Evolutionary conservation across 2,888 invertebrate species (phyloP).

Genomic region (Lysandra coridon): DNA sequence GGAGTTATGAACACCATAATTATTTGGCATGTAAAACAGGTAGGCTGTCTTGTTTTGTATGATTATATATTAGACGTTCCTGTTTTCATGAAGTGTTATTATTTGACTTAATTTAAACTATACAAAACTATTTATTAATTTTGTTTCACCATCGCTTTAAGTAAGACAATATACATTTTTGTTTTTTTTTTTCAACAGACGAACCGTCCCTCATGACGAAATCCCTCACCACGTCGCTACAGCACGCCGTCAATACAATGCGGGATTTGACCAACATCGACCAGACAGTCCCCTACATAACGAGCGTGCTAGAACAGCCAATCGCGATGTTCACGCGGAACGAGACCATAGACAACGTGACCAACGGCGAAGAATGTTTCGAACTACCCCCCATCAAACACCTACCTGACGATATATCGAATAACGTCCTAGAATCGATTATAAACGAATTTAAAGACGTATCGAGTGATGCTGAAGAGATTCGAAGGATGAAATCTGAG

Average conservation of each 20-base stretch:
- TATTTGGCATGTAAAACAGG: not conserved
- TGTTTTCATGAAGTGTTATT: too few relatives aligned
- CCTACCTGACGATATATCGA: slow-evolving; percentile 69
- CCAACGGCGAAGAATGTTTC: slow-evolving; percentile 87
- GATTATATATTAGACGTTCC: too few relatives aligned
- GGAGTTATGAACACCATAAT: not conserved
- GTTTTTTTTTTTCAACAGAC: slow-evolving; percentile 49
- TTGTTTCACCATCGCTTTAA: too few relatives aligned
- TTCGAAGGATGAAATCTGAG: slow-evolving; percentile 54
- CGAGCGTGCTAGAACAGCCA: slow-evolving; percentile 67
- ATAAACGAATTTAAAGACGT: slow-evolving; percentile 68
- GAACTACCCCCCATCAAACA: slow-evolving; percentile 83
- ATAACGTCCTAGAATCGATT: slow-evolving; percentile 68
- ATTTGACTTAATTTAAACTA: too few relatives aligned
- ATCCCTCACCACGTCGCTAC: slow-evolving; percentile 67
- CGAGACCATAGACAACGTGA: slow-evolving; percentile 60
- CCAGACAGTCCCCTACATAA: slow-evolving; percentile 66
- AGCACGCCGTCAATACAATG: slow-evolving; percentile 71
- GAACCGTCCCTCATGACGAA: slow-evolving; percentile 69
- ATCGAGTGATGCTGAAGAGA: slow-evolving; percentile 59
- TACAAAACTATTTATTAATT: too few relatives aligned
- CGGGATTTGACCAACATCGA: slow-evolving; percentile 64
- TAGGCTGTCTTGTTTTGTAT: not conserved
- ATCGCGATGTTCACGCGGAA: slow-evolving; percentile 61
- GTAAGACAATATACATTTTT: too few relatives aligned